Percentiles rank a stretch among this genome's conserved stretches.
Conservation (phyloP, 2,113 vertebrate genomes). For the Macquaria ambigua region DNA sequence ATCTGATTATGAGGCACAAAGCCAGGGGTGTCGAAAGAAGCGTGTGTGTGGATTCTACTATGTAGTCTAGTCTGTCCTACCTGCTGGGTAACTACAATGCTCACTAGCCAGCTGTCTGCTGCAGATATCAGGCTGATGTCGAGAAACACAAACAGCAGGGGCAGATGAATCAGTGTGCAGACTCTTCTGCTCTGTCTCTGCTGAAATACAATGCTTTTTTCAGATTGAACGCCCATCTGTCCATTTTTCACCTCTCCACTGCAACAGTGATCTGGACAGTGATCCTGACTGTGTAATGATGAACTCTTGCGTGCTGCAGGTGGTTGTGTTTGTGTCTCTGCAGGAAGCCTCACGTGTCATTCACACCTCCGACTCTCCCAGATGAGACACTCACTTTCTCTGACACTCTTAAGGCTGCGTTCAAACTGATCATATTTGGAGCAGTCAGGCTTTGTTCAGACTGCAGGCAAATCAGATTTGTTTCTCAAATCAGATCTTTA, state of each 20-base stretch:
- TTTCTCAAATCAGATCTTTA: no score
- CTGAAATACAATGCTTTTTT: not conserved
- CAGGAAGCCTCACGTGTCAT: constrained; percentile 22
- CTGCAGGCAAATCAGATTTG: no score
- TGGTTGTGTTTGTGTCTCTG: constrained; percentile 8
- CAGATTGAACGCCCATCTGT: not conserved
- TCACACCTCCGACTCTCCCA: constrained; percentile 47
- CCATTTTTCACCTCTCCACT: not conserved
- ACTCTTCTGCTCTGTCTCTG: not conserved
- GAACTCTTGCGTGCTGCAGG: constrained; percentile 27
- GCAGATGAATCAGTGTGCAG: not conserved
- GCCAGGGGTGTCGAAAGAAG: not conserved
- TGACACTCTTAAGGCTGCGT: not conserved
- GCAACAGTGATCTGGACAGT: constrained; percentile 1
- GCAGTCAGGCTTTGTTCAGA: not conserved
- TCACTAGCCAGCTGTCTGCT: not conserved
- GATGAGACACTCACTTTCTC: constrained; percentile 37
- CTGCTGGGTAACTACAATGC: not conserved
- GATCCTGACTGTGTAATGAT: not conserved
- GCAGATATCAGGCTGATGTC: not conserved
- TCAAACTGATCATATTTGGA: not conserved
- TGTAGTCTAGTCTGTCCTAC: not conserved
- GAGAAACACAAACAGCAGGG: not conserved
- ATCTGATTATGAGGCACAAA: not conserved
- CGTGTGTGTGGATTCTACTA: no score